Evolutionary conservation across 2,113 vertebrate genomes (phyloP).

Genomic region (Albula goreensis): DNA sequence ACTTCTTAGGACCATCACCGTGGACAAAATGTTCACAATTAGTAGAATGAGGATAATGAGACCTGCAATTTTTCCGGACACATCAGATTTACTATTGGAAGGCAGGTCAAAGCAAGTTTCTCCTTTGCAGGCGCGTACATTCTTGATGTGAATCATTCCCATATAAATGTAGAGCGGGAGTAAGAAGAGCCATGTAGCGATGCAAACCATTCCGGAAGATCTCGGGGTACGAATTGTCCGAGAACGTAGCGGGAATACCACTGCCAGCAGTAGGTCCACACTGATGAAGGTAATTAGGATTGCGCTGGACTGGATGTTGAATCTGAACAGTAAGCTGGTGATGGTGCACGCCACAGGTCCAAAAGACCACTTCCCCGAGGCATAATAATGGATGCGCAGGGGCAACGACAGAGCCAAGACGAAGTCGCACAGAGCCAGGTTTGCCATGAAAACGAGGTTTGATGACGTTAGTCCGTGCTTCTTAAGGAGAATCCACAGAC

Average conservation of each 20-base stretch:
- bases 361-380: slow-evolving; percentile 42
- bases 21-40: no score
- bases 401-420: slow-evolving; percentile 56
- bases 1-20: no score
- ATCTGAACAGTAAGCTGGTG: slow-evolving; percentile 51
- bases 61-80: no score
- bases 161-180: slow-evolving; percentile 35
- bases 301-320: slow-evolving; percentile 59
- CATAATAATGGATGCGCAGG: slow-evolving; percentile 53
- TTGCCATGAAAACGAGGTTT: slow-evolving; percentile 54
- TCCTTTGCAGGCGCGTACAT: no score
- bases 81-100: no score
- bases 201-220: slow-evolving; percentile 43
- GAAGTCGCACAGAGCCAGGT: slow-evolving; percentile 59
- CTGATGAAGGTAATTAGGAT: slow-evolving; percentile 68
- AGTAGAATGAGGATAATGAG: no score
- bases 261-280: slow-evolving; percentile 61
- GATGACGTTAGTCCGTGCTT: slow-evolving; percentile 44
- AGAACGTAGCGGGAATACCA: slow-evolving; percentile 61
- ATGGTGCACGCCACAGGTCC: slow-evolving; percentile 32
- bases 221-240: slow-evolving; percentile 41
- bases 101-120: no score
- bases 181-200: slow-evolving; percentile 45
- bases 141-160: no score
- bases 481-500: slow-evolving; percentile 55